Evolutionary conservation across 2,797 vertebrate genomes (phyloP).

Genomic region (Columba guinea): DNA sequence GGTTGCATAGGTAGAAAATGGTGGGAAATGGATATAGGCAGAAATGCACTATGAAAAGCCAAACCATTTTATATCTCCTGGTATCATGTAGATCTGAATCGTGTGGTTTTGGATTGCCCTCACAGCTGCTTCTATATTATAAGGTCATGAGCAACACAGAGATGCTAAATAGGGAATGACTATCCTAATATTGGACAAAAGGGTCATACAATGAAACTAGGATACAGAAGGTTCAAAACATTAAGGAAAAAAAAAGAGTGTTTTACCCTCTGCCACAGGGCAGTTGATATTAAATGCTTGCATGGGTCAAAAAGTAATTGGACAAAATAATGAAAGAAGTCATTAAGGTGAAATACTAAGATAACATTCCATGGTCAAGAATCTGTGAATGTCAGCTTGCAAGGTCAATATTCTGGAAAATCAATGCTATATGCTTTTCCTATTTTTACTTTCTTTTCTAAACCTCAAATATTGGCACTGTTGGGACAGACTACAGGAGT

Average conservation of each 20-base stretch:
- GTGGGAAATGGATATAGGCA: background rate
- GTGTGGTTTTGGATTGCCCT: background rate
- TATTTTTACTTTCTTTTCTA: background rate
- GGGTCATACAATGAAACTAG: background rate
- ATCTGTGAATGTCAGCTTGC: background rate
- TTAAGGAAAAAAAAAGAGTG: background rate
- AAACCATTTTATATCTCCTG: background rate
- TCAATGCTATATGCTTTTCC: background rate
- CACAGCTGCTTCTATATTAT: background rate
- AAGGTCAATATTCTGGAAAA: background rate
- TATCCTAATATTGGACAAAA: background rate
- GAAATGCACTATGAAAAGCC: background rate
- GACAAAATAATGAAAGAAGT: background rate
- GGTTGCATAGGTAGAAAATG: background rate
- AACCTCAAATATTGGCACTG: background rate
- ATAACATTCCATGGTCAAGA: background rate
- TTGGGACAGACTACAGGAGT: background rate
- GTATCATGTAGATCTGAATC: background rate
- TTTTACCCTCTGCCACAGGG: background rate
- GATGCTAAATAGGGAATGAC: background rate
- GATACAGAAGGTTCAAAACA: background rate
- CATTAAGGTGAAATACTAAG: background rate
- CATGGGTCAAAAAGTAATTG: background rate
- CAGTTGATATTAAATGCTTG: background rate
- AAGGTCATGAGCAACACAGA: background rate